A percentile compares a stretch with the other conserved stretches of the same genome.
These are phyloP conservation scores for Morone saxatilis DNA, from an alignment of 2,113 vertebrate genomes.

Conservation along the genomic window DNA sequence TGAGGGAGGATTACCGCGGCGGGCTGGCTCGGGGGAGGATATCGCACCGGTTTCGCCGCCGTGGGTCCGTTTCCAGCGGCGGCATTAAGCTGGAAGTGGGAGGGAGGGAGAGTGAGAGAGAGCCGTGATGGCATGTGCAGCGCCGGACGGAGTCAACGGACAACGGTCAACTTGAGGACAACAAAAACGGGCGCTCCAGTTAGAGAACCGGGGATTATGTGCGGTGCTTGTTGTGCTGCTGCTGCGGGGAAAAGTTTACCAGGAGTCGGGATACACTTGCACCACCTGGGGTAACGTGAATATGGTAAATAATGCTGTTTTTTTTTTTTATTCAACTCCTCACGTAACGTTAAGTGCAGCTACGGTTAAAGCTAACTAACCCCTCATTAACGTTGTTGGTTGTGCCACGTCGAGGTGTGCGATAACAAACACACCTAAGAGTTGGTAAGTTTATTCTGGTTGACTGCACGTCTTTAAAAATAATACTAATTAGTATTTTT, in stretches of 20 bases:
- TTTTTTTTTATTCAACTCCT: too few relatives aligned
- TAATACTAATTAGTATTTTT: too few relatives aligned
- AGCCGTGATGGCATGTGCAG: conserved; percentile 38
- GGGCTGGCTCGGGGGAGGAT: neutral
- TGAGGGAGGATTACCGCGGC: conserved; percentile 36
- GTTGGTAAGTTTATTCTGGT: neutral
- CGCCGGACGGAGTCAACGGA: neutral
- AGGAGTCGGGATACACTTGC: conserved; percentile 47
- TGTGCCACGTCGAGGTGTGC: neutral
- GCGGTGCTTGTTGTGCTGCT: conserved; percentile 37
- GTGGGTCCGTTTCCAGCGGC: conserved; percentile 1
- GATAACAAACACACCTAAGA: neutral
- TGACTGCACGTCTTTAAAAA: too few relatives aligned
- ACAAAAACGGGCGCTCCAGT: conserved; percentile 14
- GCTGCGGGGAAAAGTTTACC: conserved; percentile 74
- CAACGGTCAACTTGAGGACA: conserved; percentile 14
- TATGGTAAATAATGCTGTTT: conserved; percentile 74
- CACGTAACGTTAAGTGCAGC: too few relatives aligned
- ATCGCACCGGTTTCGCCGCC: neutral
- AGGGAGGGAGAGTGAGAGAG: neutral
- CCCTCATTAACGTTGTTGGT: too few relatives aligned
- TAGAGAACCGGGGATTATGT: conserved; percentile 64
- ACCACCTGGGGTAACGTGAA: conserved; percentile 15
- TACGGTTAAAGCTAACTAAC: too few relatives aligned
- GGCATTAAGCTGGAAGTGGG: neutral